These are phyloP conservation scores for Tachina lurida DNA, from an alignment of 2,888 invertebrate genomes.

Conservation along the genomic window DNA sequence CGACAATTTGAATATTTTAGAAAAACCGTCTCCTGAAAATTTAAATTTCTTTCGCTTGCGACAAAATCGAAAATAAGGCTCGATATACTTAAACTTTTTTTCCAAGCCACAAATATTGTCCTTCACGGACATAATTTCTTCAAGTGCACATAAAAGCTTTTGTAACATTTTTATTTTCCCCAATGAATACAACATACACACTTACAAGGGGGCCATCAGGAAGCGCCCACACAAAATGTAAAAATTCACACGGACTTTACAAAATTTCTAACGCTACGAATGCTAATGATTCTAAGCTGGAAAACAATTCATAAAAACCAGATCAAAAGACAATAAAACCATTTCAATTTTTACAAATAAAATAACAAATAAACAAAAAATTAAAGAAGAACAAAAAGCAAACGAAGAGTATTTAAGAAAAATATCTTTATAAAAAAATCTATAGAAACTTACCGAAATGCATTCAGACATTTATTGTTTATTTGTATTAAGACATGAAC, in stretches of 20 bases:
- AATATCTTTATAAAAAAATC: constrained; percentile 15
- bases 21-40: too few relatives aligned
- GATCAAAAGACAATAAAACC: constrained; percentile 66
- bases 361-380: constrained; percentile 8
- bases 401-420: constrained; percentile 28
- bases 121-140: not conserved
- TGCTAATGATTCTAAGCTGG: constrained; percentile 60
- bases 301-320: constrained; percentile 65
- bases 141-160: constrained; percentile 10
- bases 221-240: constrained; percentile 70
- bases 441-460: constrained; percentile 45
- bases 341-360: constrained; percentile 39
- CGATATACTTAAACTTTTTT: too few relatives aligned
- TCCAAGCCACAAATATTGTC: not conserved
- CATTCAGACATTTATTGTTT: constrained; percentile 53
- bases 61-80: too few relatives aligned
- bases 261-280: constrained; percentile 46
- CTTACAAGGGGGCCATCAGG: constrained; percentile 35
- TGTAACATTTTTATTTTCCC: constrained; percentile 47
- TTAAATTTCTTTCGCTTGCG: too few relatives aligned
- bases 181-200: constrained; percentile 33
- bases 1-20: too few relatives aligned
- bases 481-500: constrained; percentile 42
- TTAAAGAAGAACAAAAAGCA: not conserved
- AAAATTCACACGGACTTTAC: constrained; percentile 68